phyloP scores from a whole-genome alignment of 2,888 invertebrate species.

The Acheta domesticus region DNA sequence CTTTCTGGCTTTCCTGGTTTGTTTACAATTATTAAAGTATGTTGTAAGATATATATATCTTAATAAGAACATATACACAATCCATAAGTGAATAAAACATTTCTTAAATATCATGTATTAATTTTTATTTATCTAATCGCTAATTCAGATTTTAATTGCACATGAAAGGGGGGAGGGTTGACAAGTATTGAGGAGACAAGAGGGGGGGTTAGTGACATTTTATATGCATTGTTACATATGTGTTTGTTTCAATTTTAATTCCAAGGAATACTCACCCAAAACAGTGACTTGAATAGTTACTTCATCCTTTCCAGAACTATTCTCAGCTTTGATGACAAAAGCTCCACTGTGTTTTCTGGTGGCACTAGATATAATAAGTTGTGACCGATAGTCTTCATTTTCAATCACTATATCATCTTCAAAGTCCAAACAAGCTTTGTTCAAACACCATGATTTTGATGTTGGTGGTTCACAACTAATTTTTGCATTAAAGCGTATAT shows the following conservation, averaged over 20 bases:
- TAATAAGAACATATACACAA: neutral
- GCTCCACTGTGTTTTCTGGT: conserved; percentile 77
- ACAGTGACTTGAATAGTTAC: conserved; percentile 80
- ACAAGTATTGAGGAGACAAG: too few relatives aligned
- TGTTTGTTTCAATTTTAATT: too few relatives aligned
- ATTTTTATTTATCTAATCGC: too few relatives aligned
- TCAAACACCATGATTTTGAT: conserved; percentile 88
- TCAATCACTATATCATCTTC: conserved; percentile 49
- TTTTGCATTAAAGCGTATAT: conserved; percentile 84
- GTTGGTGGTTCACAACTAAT: conserved; percentile 96
- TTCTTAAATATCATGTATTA: too few relatives aligned
- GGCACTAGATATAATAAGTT: conserved; percentile 69
- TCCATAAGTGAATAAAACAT: neutral
- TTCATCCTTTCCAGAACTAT: conserved; percentile 84
- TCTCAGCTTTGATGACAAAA: conserved; percentile 82
- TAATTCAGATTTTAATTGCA: too few relatives aligned
- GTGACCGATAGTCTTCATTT: conserved; percentile 79
- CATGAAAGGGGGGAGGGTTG: too few relatives aligned
- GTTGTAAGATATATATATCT: neutral
- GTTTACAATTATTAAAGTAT: conserved; percentile 41
- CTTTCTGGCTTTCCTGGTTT: conserved; percentile 87
- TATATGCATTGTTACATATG: too few relatives aligned
- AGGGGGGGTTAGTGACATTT: too few relatives aligned
- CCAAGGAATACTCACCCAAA: conserved; percentile 54
- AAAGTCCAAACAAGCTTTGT: conserved; percentile 75